A percentile compares a stretch with the other conserved stretches of the same genome.
These are phyloP conservation scores for Hemaris fuciformis DNA, from an alignment of 2,888 invertebrate species.

Conservation along the genomic window DNA sequence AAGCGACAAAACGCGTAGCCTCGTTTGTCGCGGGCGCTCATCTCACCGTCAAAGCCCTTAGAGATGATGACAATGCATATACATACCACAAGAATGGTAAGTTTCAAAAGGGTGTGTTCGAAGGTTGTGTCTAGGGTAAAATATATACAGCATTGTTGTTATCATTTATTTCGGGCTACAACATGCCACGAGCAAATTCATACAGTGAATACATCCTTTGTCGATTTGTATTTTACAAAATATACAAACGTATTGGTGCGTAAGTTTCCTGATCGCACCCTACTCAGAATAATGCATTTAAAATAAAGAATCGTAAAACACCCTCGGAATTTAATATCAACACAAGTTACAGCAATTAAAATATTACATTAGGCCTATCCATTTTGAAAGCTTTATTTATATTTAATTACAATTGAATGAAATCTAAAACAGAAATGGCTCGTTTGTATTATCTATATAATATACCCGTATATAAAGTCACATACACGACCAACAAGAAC, in stretches of 20 bases:
- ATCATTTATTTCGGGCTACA: conserved; percentile 9
- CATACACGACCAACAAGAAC: background rate
- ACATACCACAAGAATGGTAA: no score
- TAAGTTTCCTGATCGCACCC: background rate
- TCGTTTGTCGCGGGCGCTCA: no score
- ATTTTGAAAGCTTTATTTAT: background rate
- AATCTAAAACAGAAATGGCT: conserved; percentile 2
- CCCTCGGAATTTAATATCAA: background rate
- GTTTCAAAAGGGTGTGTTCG: no score
- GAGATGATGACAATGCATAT: no score
- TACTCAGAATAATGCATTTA: background rate
- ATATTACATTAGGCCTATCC: conserved; percentile 1
- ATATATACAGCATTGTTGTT: background rate
- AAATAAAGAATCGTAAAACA: background rate
- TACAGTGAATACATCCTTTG: conserved; percentile 1
- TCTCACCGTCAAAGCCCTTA: no score
- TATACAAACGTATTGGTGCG: background rate
- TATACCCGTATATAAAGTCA: conserved; percentile 9
- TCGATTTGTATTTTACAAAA: conserved; percentile 6
- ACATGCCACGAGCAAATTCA: background rate
- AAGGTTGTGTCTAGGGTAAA: background rate
- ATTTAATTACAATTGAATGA: background rate
- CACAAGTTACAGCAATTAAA: background rate
- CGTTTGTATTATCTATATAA: background rate
- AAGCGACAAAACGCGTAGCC: no score